Percentiles rank a stretch among this genome's conserved stretches.
These are phyloP conservation scores for Brachyalestes nurse DNA, from an alignment of 2,797 vertebrate species.

Conservation along the genomic window DNA sequence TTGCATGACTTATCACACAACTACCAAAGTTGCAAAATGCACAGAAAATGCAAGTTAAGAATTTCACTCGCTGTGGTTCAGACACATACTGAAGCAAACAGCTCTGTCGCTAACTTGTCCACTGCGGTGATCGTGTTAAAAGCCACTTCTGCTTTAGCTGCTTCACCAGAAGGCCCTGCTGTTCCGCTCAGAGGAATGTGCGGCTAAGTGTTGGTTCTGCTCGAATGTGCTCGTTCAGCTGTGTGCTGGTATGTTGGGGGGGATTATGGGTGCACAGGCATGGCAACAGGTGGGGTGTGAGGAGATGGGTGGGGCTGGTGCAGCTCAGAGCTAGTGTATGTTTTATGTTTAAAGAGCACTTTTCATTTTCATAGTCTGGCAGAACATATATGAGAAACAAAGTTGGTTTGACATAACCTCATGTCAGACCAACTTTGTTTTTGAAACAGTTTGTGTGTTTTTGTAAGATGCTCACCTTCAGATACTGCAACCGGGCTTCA, in stretches of 20 bases:
- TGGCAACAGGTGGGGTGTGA: slow-evolving; percentile 50
- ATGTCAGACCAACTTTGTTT: too few relatives aligned
- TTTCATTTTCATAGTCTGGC: background rate
- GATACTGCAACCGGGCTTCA: slow-evolving; percentile 92
- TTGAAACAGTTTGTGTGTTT: background rate
- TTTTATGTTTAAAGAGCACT: background rate
- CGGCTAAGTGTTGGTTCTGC: slow-evolving; percentile 11
- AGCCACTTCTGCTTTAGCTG: slow-evolving; percentile 13
- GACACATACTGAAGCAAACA: background rate
- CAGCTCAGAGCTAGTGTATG: slow-evolving; percentile 6
- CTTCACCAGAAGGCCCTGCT: background rate
- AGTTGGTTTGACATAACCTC: background rate
- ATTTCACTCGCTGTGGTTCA: background rate
- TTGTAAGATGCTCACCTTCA: slow-evolving; percentile 81
- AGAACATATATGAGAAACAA: background rate
- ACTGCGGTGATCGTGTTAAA: background rate
- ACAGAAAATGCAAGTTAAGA: background rate
- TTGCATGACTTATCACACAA: background rate
- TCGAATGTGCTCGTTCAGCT: slow-evolving; percentile 42
- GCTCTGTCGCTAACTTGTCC: background rate
- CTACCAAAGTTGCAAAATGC: background rate
- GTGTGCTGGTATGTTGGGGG: slow-evolving; percentile 29
- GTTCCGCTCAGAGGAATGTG: slow-evolving; percentile 15
- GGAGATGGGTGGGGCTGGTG: slow-evolving; percentile 37
- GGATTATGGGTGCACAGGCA: slow-evolving; percentile 39